Base-by-base conservation (phyloP, 2,113 vertebrate species). In the Onychostoma macrolepis region DNA sequence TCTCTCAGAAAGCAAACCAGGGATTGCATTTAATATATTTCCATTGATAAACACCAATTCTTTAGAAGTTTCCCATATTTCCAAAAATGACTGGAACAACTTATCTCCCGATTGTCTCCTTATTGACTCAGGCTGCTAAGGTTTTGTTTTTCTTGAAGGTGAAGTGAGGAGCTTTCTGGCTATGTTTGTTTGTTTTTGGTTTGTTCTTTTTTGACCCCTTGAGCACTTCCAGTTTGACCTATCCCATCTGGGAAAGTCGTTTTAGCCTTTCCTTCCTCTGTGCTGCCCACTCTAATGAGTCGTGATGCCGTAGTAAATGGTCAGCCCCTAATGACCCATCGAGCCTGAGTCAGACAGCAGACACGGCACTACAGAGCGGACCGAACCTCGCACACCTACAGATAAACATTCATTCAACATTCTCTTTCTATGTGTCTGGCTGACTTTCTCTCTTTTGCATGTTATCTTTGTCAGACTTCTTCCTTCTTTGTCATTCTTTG, bases 171-270 rank as follows among this genome's bases (percentile, higher is more conserved):
- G 93, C 91, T 94, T 93, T 93, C 69, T 21, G 76, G 69, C 82
- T 80, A 26, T 84, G 91, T 91, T 92, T 92, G 93, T 93, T 91
- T 84, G 89, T 92, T 90, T 94, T 84, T 88, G 88, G 88, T 91
- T 93, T 93, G 92, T 90, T 94, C 93, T 93, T 94, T 71, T 93
- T 92, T 93, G 93, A 95, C 95, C 91, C 41, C 87, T 90, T 94
- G 94, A 96, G 94, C 95, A 96, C 95, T 97, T 98, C 97, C 97
- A 97, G 96, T 88, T 94, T 96, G 96, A 95, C 91, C 94, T 91
- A 85, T 84, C 92, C 95, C 98, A 99, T 99, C 97, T 99, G 98
- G 96, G 95, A 95, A 98, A 98, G 96, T 96, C 93, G 72, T 99
- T 97, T 95, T 92, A 93, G 91, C 78, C 79, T 88, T 89, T 94